phyloP scores from a whole-genome alignment of 2,888 invertebrate species.

The Rhagium mordax region DNA sequence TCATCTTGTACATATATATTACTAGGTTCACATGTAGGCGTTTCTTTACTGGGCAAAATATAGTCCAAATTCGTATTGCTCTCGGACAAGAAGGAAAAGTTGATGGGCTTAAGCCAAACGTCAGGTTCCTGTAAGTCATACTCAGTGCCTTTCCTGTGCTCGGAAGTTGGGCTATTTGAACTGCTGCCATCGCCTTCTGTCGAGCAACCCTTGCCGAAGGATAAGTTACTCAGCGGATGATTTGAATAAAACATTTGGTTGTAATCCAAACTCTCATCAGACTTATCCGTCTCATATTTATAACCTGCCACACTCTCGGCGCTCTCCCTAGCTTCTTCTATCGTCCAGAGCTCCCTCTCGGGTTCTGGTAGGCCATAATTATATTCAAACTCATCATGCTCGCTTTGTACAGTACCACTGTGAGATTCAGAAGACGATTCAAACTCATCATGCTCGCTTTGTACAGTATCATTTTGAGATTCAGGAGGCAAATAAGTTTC shows the following conservation, averaged over 20 bases:
- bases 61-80: neutral
- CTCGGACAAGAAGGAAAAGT: neutral
- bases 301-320: neutral
- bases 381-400: neutral
- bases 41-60: neutral
- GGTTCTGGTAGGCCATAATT: neutral
- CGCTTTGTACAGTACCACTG: neutral
- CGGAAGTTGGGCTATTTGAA: neutral
- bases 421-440: no score
- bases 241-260: neutral
- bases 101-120: neutral
- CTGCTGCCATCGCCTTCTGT: neutral
- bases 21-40: neutral
- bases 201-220: neutral
- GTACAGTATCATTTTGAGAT: neutral
- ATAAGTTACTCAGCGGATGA: slow-evolving; percentile 21
- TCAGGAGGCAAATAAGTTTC: no score
- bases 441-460: neutral
- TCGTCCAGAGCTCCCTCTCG: neutral
- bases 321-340: neutral
- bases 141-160: neutral
- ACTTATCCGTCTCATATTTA: neutral
- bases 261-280: neutral
- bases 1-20: no score
- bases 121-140: slow-evolving; percentile 1